Base-by-base conservation (phyloP, 2,888 invertebrate genomes). In the Himalopsyche kuldschensis region DNA sequence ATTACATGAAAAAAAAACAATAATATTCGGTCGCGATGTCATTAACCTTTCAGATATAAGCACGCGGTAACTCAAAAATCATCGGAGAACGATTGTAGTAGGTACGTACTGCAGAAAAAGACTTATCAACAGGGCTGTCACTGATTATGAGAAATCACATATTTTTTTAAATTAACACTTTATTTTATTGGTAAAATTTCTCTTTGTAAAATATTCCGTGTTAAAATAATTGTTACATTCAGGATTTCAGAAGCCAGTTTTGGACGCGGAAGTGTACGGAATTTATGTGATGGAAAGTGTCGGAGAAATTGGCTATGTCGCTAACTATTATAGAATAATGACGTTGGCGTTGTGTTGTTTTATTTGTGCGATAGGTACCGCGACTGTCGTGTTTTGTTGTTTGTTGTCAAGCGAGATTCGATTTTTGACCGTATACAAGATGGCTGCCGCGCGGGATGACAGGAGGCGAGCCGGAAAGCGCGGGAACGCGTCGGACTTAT, bases 21-120 rank as follows among this genome's bases (percentile, higher is more conserved):
- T 69, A 69, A 69, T 69, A 69, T 69, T 69, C 69, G 69, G 69
- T 30, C 69, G 27, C 69, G 69, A 69, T n/a, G 69, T 69, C 69
- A 69, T 69, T 69, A 69, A 69, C 69, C 69, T 69, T 69, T 69
- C 69, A 69, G 69, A n/a, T 10, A 30, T 69, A 63, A 69, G 69
- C 69, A 69, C 69, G 69, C 69, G 69, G 69, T 69, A 69, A 69
- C 69, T 69, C 69, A 69, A 69, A 69, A 69, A 69, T 69, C 69
- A 69, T 69, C 69, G 69, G 69, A 69, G 69, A 69, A 20, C 69
- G 69, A 69, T 69, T 69, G 69, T 55, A 48, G 63, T 63, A 63
- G 63, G 63, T 63, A 63, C 24, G 63, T 24, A 69, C 30, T 69
- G 69, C 69, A 69, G 30, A 69, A 69, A 63, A 69, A 69, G n/a